A percentile compares a stretch with the other conserved stretches of the same genome.
Conservation (phyloP, 2,797 vertebrate species). For the Hemitrygon akajei region DNA sequence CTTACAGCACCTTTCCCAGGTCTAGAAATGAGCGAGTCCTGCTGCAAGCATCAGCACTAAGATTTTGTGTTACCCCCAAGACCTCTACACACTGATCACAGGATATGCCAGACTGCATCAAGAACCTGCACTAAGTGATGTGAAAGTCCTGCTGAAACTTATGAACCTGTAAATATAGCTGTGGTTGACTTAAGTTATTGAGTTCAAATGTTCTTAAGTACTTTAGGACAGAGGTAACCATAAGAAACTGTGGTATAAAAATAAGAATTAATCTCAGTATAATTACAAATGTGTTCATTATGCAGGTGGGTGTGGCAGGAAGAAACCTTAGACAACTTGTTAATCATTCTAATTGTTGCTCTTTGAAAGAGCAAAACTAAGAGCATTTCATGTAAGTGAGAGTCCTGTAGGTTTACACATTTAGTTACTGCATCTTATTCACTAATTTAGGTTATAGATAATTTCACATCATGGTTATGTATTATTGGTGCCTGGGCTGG, state of each 20-base stretch:
- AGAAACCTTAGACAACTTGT: not conserved
- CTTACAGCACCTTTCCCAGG: not conserved
- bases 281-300: not conserved
- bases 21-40: not conserved
- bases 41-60: not conserved
- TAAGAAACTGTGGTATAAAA: slow-evolving; percentile 1
- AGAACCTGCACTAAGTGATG: slow-evolving; percentile 3
- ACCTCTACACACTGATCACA: not conserved
- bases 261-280: not conserved
- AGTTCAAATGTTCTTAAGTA: not conserved
- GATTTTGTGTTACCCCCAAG: not conserved
- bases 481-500: not conserved
- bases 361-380: not conserved
- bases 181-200: not conserved
- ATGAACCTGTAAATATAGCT: slow-evolving; percentile 33
- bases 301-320: not conserved
- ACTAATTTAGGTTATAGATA: not conserved
- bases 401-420: not conserved
- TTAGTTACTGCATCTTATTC: not conserved
- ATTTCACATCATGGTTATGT: slow-evolving; percentile 15
- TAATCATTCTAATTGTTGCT: slow-evolving; percentile 3
- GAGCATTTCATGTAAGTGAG: not conserved
- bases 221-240: not conserved
- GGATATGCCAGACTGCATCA: not conserved
- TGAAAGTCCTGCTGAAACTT: slow-evolving; percentile 4